Evolutionary conservation across 1,140 invertebrate species (phyloP), one percentile per base, ranked within the genome.

Genomic region (Manduca sexta): DNA sequence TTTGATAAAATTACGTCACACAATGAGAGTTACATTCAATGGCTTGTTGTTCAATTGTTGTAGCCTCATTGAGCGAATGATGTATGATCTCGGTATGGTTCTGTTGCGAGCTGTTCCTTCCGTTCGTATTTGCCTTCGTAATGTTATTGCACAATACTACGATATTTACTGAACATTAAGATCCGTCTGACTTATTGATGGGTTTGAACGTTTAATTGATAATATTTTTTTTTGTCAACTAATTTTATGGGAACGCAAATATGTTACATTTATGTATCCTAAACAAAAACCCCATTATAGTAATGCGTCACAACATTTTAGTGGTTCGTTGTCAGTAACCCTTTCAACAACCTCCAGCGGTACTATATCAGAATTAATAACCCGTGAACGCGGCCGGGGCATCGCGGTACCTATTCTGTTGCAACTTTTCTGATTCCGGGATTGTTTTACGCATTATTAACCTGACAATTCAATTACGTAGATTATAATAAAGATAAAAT

Each of bases 361-460:
- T 53, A 73, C 75, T 80, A 82, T 85, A 74, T 85, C 79, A 85
- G 69, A 69, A 73, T 82, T 83, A 83, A 85, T 80, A 80, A 57
- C 66, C 74, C 82, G 79, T 79, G 69, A 84, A 80, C 60, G 60
- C 45, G 45, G 52, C 45, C 60, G 63, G 72, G 51, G 56, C 56
- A 63, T 60, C 64, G 62, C 64, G 52, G 59, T 42, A 52, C 60
- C n/a, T n/a, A n/a, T n/a, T 52, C 56, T 62, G 66, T 60, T 55
- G 39, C 64, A 68, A 76, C 66, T 84, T 81, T 78, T 71, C 74
- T 63, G 72, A 76, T 74, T 80, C 74, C 69, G 54, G 64, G 76
- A 83, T 81, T 84, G 79, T 82, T 84, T 84, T 77, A 80, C 79
- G 81, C 79, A 74, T 83, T 76, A 79, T 84, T 84, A 83, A 83